phyloP scores from a whole-genome alignment of 37 sponge, comb jelly and placozoan genomes.

The Spongilla lacustris region DNA sequence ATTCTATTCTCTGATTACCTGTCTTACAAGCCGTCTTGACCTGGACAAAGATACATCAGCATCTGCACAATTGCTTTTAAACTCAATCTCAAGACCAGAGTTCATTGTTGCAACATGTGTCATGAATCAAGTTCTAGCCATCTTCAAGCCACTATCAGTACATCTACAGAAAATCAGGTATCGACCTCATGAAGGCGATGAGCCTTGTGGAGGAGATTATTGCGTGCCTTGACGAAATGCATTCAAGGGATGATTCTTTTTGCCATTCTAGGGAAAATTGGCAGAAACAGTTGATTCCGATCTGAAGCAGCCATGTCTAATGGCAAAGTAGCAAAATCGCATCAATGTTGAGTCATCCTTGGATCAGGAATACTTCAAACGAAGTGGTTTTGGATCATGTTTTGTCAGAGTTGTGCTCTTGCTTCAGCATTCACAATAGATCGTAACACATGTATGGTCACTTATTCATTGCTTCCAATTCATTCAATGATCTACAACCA shows the following conservation, averaged over 20 bases:
- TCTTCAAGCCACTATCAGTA: neutral
- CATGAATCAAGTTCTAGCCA: neutral
- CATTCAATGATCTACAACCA: too few relatives aligned
- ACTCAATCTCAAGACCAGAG: neutral
- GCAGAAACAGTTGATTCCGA: neutral
- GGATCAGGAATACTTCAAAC: too few relatives aligned
- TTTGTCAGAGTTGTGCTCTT: too few relatives aligned
- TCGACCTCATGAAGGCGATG: neutral
- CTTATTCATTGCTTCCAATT: too few relatives aligned
- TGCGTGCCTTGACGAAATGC: neutral
- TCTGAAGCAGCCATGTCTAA: neutral
- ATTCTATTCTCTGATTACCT: neutral
- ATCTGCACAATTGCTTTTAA: neutral
- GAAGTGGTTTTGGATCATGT: too few relatives aligned
- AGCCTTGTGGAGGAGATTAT: neutral
- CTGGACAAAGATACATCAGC: neutral
- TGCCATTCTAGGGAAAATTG: too few relatives aligned
- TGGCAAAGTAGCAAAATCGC: neutral
- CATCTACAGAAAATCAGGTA: neutral
- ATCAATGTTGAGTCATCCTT: neutral
- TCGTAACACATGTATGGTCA: too few relatives aligned
- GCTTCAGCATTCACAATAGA: too few relatives aligned
- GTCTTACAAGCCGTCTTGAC: neutral
- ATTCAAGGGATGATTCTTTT: neutral
- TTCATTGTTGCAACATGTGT: slow-evolving; percentile 1